phyloP scores from a whole-genome alignment of 30 jellyfish, hydroid and myxozoan genomes.

The Rhopilema esculentum region DNA sequence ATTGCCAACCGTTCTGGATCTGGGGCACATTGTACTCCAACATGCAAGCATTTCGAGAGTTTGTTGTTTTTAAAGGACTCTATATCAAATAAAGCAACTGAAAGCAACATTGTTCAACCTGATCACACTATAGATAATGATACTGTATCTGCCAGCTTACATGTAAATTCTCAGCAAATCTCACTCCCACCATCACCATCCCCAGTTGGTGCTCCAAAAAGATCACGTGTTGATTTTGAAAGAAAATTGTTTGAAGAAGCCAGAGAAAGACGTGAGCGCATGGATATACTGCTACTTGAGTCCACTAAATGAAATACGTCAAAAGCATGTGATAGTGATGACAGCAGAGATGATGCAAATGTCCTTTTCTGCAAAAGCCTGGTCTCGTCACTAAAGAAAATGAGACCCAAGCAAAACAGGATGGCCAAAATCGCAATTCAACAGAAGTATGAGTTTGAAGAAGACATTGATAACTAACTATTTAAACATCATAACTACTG shows the following conservation, averaged over 20 bases:
- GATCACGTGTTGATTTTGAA: constrained; percentile 8
- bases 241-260: constrained; percentile 11
- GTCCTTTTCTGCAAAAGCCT: constrained; percentile 45
- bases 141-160: not conserved
- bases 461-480: constrained; percentile 6
- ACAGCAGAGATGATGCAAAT: constrained; percentile 24
- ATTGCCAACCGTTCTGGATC: constrained; percentile 24
- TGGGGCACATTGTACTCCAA: constrained; percentile 16
- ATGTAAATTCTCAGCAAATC: constrained; percentile 1
- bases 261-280: constrained; percentile 16
- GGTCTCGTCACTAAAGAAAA: constrained; percentile 20
- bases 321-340: not conserved
- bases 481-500: not conserved
- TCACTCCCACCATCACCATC: not conserved
- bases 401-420: constrained; percentile 34
- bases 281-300: constrained; percentile 16
- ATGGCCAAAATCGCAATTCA: constrained; percentile 38
- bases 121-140: constrained; percentile 17
- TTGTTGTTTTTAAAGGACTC: constrained; percentile 40
- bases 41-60: constrained; percentile 31
- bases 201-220: constrained; percentile 12
- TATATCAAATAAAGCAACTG: constrained; percentile 25
- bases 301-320: constrained; percentile 7
- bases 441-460: constrained; percentile 44
- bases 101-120: constrained; percentile 26